Evolutionary conservation across 2,888 invertebrate species (phyloP).

Genomic region (Sepiola atlantica): DNA sequence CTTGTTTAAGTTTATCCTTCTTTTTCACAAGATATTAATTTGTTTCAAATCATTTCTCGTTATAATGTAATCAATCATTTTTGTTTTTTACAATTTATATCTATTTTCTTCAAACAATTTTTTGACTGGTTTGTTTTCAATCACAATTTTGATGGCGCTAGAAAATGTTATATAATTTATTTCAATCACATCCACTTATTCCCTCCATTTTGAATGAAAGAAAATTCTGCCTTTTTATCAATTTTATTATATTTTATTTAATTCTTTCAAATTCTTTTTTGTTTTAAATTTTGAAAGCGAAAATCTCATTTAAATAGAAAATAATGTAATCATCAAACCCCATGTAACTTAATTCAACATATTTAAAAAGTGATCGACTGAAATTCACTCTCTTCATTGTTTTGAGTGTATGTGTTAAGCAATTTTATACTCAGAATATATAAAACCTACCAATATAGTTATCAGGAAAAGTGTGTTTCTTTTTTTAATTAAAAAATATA

Average conservation of each 20-base stretch:
- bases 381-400: background rate
- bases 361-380: background rate
- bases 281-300: background rate
- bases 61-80: background rate
- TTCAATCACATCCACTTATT: background rate
- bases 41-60: background rate
- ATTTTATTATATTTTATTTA: background rate
- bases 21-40: background rate
- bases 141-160: background rate
- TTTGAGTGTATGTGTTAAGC: background rate
- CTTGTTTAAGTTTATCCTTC: background rate
- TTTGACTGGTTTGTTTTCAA: background rate
- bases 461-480: too few species aligned
- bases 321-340: background rate
- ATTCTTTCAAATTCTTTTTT: too few species aligned
- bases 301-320: background rate
- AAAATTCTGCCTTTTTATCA: background rate
- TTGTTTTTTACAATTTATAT: background rate
- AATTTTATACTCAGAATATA: too few species aligned
- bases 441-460: too few species aligned
- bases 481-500: too few species aligned
- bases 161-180: slow-evolving; percentile 11
- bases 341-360: background rate
- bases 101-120: background rate
- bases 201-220: background rate